Base-by-base conservation (phyloP, 2,797 vertebrate species). In the Atherinosoma microstoma region DNA sequence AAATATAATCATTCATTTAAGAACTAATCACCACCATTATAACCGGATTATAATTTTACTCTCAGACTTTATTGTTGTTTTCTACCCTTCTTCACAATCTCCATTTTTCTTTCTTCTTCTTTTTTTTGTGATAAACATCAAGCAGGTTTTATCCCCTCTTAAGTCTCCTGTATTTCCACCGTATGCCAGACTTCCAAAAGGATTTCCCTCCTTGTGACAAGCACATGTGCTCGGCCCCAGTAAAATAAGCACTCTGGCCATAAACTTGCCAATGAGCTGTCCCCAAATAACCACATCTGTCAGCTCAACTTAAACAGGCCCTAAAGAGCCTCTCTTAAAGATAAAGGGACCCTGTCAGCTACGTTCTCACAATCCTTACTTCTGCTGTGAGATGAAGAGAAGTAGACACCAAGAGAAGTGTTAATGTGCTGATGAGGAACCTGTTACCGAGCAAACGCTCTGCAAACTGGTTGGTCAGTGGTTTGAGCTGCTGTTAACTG, bases 211-310 rank as follows among this genome's bases (percentile, higher is more conserved):
- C 89, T 84, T 91, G 91, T 92, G 90, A 91, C 85, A 54, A 20
- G 64, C 85, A 87, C 89, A 92, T 91, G 91, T 93, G 89, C 78
- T 47, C 27, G 56, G 81, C 78, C 84, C 82, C 45, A 85, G 87
- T 93, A 91, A 93, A 93, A 93, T 91, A 92, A 89, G 85, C 87
- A 85, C 88, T 88, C 74, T 76, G 70, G 67, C 85, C 82, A 75
- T 94, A 95, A 91, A 94, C 80, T 87, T 85, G 87, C 90, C 89
- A 92, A 80, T 82, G 84, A 92, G 87, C 92, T 93, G 91, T 92
- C 89, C 93, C 90, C 88, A 91, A 93, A 93, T 93, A 92, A 91
- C 75, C 89, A 93, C 85, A 92, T 93, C 89, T 92, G 91, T 93
- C 93, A 85, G 87, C 70, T 88, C 83, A 27, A 78, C 84, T 92